These are phyloP conservation scores for Accipiter cooperii DNA, from an alignment of 2,113 vertebrate genomes.

Conservation along the genomic window DNA sequence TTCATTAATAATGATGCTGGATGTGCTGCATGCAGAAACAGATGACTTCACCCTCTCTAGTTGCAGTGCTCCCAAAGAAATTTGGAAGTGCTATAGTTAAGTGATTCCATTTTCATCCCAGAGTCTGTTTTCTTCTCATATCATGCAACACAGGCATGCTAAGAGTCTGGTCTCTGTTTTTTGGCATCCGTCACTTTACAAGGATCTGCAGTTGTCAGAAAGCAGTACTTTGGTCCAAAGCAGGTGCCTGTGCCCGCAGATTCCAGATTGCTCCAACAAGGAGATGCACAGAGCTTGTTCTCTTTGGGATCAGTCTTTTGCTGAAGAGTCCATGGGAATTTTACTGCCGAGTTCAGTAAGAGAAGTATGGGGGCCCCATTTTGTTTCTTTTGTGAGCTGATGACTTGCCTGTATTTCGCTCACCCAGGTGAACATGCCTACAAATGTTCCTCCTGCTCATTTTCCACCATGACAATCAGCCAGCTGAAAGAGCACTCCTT, in stretches of 20 bases:
- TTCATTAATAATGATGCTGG: background rate
- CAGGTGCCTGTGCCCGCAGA: background rate
- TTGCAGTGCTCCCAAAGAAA: background rate
- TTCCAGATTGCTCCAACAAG: background rate
- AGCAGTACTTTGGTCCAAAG: background rate
- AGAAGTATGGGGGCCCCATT: constrained; percentile 43
- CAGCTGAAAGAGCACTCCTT: constrained; percentile 91
- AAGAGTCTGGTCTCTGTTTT: constrained; percentile 1
- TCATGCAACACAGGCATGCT: constrained; percentile 1
- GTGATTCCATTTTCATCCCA: constrained; percentile 28
- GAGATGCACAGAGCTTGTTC: background rate
- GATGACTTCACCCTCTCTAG: background rate
- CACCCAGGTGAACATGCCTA: constrained; percentile 92
- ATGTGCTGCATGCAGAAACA: constrained; percentile 38
- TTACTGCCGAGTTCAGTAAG: constrained; percentile 15
- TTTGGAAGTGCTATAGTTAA: background rate
- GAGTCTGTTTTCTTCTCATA: constrained; percentile 40
- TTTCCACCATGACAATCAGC: constrained; percentile 90
- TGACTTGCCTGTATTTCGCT: constrained; percentile 70
- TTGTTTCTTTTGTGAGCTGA: constrained; percentile 69
- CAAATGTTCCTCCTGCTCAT: constrained; percentile 88
- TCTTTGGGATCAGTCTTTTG: background rate
- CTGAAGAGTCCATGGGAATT: constrained; percentile 44
- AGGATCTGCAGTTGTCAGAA: background rate
- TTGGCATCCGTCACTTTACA: background rate